Conservation (phyloP, 2,888 invertebrate species). For the Tinea pellionella region DNA sequence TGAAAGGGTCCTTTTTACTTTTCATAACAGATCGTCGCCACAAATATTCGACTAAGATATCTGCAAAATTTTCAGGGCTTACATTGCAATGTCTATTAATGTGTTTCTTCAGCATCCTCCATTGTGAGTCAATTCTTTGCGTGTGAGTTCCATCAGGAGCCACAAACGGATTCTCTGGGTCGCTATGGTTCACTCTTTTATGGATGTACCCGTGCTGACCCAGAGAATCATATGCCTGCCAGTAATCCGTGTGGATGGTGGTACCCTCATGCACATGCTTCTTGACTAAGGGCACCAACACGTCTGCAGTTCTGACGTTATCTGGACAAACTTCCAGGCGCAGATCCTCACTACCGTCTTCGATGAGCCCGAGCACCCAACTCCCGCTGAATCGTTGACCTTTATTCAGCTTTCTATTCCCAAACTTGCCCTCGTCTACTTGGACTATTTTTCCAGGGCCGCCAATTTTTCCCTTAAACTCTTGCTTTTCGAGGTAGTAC, state of each 20-base stretch:
- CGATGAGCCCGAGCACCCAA: constrained; percentile 24
- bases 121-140: constrained; percentile 20
- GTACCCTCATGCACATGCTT: background rate
- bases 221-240: constrained; percentile 15
- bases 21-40: too few species aligned
- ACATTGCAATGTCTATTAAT: too few species aligned
- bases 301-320: background rate
- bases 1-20: too few species aligned
- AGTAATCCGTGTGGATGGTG: background rate
- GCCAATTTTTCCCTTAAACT: too few species aligned
- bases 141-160: constrained; percentile 22
- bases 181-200: constrained; percentile 20
- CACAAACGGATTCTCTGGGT: constrained; percentile 19
- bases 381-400: too few species aligned
- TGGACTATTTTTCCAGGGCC: too few species aligned
- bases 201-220: constrained; percentile 20
- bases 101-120: too few species aligned
- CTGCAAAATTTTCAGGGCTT: too few species aligned
- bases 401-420: too few species aligned
- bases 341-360: constrained; percentile 23
- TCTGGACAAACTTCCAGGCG: constrained; percentile 24
- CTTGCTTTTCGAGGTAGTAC: too few species aligned
- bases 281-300: background rate
- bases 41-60: too few species aligned
- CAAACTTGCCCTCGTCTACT: too few species aligned